Percentiles rank a stretch among this genome's conserved stretches.
These are phyloP conservation scores for Maconellicoccus hirsutus DNA, from an alignment of 1,140 invertebrate genomes.

Conservation along the genomic window DNA sequence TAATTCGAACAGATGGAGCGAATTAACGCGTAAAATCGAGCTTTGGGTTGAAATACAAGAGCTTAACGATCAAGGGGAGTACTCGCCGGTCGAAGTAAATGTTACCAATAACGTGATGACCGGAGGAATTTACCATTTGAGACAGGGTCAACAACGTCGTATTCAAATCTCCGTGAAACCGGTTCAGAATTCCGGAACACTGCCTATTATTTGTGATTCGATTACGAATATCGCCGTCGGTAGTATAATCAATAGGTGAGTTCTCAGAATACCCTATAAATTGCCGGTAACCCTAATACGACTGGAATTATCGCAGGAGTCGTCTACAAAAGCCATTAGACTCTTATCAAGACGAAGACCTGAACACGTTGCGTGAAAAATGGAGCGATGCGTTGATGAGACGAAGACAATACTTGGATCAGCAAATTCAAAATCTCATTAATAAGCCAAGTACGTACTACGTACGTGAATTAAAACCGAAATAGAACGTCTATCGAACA, in stretches of 20 bases:
- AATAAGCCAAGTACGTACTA: slow-evolving; percentile 55
- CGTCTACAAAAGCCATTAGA: slow-evolving; percentile 82
- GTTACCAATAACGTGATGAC: slow-evolving; percentile 47
- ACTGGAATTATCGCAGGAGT: slow-evolving; percentile 45
- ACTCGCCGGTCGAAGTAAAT: slow-evolving; percentile 81
- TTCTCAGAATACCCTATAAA: background rate
- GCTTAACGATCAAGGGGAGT: slow-evolving; percentile 83
- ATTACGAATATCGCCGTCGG: slow-evolving; percentile 81
- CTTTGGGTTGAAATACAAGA: slow-evolving; percentile 92
- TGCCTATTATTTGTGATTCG: slow-evolving; percentile 89
- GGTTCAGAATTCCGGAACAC: slow-evolving; percentile 81
- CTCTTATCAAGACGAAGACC: slow-evolving; percentile 96
- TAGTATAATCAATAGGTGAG: slow-evolving; percentile 56
- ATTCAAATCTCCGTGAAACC: slow-evolving; percentile 76
- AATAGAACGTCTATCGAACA: background rate
- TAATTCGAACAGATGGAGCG: slow-evolving; percentile 89
- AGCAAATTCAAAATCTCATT: slow-evolving; percentile 70
- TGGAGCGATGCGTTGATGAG: slow-evolving; percentile 86
- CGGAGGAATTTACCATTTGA: slow-evolving; percentile 89
- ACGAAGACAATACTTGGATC: slow-evolving; percentile 77
- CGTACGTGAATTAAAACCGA: background rate
- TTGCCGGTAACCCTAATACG: too few relatives aligned
- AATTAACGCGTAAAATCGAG: slow-evolving; percentile 88
- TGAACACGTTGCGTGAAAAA: slow-evolving; percentile 73
- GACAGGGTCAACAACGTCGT: slow-evolving; percentile 80